Conservation (phyloP, 2,113 vertebrate genomes). For the Solea solea region DNA sequence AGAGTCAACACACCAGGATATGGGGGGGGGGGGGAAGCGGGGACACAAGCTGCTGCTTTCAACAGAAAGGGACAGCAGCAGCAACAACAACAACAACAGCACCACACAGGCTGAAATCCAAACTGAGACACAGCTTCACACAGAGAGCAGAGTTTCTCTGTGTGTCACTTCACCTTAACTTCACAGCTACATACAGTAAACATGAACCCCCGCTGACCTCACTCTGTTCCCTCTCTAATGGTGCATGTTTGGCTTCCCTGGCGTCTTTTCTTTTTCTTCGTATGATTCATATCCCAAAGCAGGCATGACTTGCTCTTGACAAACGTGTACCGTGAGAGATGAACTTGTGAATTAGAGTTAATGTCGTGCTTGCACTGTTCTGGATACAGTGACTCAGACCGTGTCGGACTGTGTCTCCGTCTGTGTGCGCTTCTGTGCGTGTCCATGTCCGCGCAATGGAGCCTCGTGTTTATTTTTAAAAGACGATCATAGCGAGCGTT, state of each 20-base stretch:
- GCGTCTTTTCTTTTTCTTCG: slow-evolving; percentile 25
- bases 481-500: neutral
- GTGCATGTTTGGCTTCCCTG: slow-evolving; percentile 2
- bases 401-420: slow-evolving; percentile 1
- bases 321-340: slow-evolving; percentile 17
- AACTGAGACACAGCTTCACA: neutral
- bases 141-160: neutral
- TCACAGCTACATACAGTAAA: neutral
- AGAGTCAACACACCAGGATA: slow-evolving; percentile 24
- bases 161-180: neutral
- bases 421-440: neutral
- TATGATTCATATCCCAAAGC: slow-evolving; percentile 30
- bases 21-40: slow-evolving; percentile 28
- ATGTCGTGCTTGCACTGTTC: slow-evolving; percentile 1
- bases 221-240: slow-evolving; percentile 2
- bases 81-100: neutral
- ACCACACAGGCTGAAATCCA: slow-evolving; percentile 8
- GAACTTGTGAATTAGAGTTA: slow-evolving; percentile 35
- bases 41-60: slow-evolving; percentile 13
- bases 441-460: neutral
- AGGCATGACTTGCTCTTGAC: slow-evolving; percentile 25
- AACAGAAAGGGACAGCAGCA: slow-evolving; percentile 10
- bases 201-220: slow-evolving; percentile 16
- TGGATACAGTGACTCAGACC: slow-evolving; percentile 18
- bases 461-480: neutral